Conservation (phyloP, 2,797 vertebrate genomes). For the Pseudotriccus pelzelni region DNA sequence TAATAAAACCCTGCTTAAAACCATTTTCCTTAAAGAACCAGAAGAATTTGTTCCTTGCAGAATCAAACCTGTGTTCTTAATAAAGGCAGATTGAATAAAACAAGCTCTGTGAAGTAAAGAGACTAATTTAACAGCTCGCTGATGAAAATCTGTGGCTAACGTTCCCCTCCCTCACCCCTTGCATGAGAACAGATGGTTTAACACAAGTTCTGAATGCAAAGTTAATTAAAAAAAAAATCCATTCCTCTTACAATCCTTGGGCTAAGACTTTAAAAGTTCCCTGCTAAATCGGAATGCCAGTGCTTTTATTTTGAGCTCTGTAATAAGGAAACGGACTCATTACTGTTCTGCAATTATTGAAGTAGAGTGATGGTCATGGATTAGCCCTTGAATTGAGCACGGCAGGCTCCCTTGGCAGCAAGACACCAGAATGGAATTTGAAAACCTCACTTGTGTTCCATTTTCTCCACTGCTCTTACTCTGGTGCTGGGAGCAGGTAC, state of each 20-base stretch:
- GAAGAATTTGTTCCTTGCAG: conserved; percentile 74
- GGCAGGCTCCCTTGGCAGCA: conserved; percentile 2
- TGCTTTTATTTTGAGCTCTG: conserved; percentile 48
- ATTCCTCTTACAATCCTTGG: conserved; percentile 39
- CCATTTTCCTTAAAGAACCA: conserved; percentile 70
- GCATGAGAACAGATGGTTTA: conserved; percentile 63
- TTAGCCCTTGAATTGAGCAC: conserved; percentile 24
- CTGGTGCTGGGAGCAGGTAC: conserved; percentile 25
- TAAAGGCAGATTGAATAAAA: conserved; percentile 72
- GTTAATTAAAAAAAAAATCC: conserved; percentile 64
- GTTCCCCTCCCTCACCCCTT: conserved; percentile 35
- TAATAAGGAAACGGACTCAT: conserved; percentile 48
- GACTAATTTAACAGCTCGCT: conserved; percentile 65
- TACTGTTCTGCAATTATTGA: conserved; percentile 52
- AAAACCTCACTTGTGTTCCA: conserved; percentile 30
- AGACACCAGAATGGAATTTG: neutral
- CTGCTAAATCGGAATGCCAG: conserved; percentile 49
- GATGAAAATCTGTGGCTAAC: conserved; percentile 60
- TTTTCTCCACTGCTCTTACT: conserved; percentile 3
- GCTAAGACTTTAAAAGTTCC: conserved; percentile 52
- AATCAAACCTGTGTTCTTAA: conserved; percentile 73
- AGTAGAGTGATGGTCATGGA: conserved; percentile 19
- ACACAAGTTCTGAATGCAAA: conserved; percentile 58
- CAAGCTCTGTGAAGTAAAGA: conserved; percentile 63
- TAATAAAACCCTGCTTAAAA: conserved; percentile 69